A percentile compares a stretch with the other conserved stretches of the same genome.
These are phyloP conservation scores for Aelia acuminata DNA, from an alignment of 2,888 invertebrate genomes.

Conservation along the genomic window DNA sequence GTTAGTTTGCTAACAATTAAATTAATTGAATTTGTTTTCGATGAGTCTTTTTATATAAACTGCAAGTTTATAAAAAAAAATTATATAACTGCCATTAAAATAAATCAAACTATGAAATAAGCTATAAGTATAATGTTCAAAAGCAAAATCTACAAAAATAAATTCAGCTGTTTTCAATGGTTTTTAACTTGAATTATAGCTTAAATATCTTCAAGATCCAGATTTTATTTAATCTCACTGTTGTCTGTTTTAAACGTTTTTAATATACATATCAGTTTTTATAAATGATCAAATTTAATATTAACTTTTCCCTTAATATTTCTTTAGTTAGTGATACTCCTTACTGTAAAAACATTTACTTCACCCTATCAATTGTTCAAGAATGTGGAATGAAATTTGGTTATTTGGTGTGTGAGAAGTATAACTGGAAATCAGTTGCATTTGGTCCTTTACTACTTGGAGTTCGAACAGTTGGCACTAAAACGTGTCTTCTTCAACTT, in stretches of 20 bases:
- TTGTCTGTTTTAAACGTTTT: not conserved
- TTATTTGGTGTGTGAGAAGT: conserved; percentile 56
- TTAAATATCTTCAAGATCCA: no score
- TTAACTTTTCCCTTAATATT: conserved; percentile 4
- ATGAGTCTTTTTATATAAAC: no score
- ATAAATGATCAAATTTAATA: not conserved
- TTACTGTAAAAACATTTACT: conserved; percentile 55
- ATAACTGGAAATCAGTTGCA: conserved; percentile 56
- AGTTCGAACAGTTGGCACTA: conserved; percentile 54
- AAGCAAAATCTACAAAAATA: no score
- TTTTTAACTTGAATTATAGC: no score
- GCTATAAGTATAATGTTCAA: no score
- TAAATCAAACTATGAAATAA: no score
- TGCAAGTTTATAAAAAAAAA: no score
- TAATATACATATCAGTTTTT: not conserved
- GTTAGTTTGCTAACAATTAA: no score
- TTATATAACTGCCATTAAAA: no score
- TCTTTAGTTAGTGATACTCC: conserved; percentile 53
- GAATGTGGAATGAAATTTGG: not conserved
- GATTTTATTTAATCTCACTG: no score
- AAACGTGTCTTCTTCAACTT: conserved; percentile 41
- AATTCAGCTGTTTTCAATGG: no score
- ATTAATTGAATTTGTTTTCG: no score
- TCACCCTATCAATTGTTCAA: conserved; percentile 38
- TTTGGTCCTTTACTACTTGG: conserved; percentile 52